A percentile compares a stretch with the other conserved stretches of the same genome.
phyloP scores from a whole-genome alignment of 1,140 invertebrate species.

The Oreohelix idahoensis region DNA sequence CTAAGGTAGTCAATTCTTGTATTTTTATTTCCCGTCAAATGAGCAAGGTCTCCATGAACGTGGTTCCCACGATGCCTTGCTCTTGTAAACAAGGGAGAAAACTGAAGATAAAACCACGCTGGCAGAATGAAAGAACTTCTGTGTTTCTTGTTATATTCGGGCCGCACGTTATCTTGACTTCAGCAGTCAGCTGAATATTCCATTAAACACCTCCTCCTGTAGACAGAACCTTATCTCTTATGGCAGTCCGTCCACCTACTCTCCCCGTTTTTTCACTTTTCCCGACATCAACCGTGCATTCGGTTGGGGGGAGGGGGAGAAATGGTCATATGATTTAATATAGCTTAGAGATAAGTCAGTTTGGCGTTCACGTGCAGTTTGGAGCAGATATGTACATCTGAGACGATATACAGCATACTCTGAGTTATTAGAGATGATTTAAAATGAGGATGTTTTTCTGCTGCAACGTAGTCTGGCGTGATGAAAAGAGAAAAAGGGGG shows the following conservation, averaged over 20 bases:
- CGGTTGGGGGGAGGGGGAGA: too few species aligned
- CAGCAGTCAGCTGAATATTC: not conserved
- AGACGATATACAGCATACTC: too few species aligned
- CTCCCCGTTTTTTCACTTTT: not conserved
- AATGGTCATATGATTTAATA: too few species aligned
- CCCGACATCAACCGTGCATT: too few species aligned
- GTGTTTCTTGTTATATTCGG: not conserved
- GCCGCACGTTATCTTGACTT: not conserved
- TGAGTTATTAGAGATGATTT: too few species aligned
- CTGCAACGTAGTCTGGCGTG: too few species aligned
- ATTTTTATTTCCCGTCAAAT: not conserved
- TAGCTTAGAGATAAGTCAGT: too few species aligned
- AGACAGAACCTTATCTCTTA: not conserved
- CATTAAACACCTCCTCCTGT: not conserved
- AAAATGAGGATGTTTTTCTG: too few species aligned
- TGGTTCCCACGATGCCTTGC: not conserved
- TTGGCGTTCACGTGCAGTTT: too few species aligned
- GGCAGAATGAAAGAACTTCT: not conserved
- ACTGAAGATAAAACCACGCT: not conserved
- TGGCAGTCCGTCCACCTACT: not conserved
- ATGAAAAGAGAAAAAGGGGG: too few species aligned
- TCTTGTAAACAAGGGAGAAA: not conserved
- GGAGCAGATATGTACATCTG: too few species aligned
- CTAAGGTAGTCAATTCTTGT: not conserved
- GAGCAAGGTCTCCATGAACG: not conserved